Conservation (phyloP, 1,140 invertebrate genomes). For the Diorhabda elongata region DNA sequence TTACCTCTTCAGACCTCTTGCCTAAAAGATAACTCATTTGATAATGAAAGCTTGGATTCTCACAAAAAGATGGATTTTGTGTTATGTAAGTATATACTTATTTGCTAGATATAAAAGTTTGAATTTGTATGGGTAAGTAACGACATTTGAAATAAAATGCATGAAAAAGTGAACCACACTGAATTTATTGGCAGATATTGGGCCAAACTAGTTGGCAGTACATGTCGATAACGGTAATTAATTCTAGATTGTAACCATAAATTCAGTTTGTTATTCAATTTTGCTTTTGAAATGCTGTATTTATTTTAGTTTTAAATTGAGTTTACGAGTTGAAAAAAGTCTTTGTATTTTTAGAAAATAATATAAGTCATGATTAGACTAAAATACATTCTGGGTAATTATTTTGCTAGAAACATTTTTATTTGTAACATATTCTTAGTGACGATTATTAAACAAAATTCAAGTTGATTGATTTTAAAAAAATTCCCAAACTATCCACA, state of each 20-base stretch:
- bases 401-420: no score
- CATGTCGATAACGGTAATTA: no score
- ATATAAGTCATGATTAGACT: no score
- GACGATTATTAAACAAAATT: no score
- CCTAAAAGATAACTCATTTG: slow-evolving; percentile 50
- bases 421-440: no score
- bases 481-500: no score
- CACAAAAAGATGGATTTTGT: slow-evolving; percentile 63
- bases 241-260: background rate
- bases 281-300: background rate
- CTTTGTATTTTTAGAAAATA: no score
- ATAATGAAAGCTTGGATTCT: slow-evolving; percentile 43
- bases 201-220: no score
- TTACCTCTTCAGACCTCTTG: slow-evolving; percentile 52
- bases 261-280: background rate
- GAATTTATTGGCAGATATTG: background rate
- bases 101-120: slow-evolving; percentile 5
- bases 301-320: slow-evolving; percentile 7
- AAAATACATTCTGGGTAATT: no score
- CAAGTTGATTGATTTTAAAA: no score
- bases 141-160: slow-evolving; percentile 1
- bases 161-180: slow-evolving; percentile 5
- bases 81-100: slow-evolving; percentile 58
- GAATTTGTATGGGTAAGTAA: slow-evolving; percentile 11
- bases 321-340: background rate